Conservation (phyloP, 2,888 invertebrate species). For the Galeopsomyia nigrocyanea region DNA sequence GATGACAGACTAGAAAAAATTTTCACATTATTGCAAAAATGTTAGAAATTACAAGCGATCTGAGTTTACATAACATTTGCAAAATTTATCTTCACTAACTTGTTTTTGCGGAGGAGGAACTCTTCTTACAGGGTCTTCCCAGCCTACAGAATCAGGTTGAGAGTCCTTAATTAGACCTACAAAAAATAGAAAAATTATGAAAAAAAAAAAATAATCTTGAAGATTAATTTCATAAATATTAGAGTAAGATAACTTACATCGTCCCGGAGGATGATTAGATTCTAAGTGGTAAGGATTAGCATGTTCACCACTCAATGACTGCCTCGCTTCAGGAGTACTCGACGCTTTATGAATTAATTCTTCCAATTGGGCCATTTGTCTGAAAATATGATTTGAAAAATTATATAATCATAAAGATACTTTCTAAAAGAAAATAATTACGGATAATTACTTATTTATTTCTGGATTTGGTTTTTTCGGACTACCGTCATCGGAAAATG, state of each 20-base stretch:
- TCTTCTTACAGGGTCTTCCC: conserved; percentile 73
- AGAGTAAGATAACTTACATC: conserved; percentile 48
- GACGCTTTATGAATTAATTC: conserved; percentile 58
- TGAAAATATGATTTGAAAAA: conserved; percentile 36
- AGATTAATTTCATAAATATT: background rate
- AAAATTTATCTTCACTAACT: conserved; percentile 19
- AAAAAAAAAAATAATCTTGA: background rate
- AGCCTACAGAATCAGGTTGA: conserved; percentile 79
- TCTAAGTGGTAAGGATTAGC: conserved; percentile 55
- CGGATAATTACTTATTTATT: conserved; percentile 44
- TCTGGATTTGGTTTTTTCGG: conserved; percentile 52
- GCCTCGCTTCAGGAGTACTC: conserved; percentile 58
- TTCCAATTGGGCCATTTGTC: conserved; percentile 62
- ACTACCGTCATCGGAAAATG: conserved; percentile 55
- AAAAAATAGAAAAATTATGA: conserved; percentile 42
- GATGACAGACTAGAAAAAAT: conserved; percentile 35
- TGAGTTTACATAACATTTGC: conserved; percentile 3
- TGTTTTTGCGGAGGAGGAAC: conserved; percentile 31
- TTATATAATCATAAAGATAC: background rate
- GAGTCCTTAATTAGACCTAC: conserved; percentile 65
- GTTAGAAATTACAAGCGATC: background rate
- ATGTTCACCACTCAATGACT: conserved; percentile 57
- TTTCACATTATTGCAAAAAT: conserved; percentile 17
- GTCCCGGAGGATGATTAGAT: conserved; percentile 48
- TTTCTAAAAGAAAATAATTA: background rate